Conservation (phyloP, 2,797 vertebrate species). For the Pseudocheirus occidentalis region DNA sequence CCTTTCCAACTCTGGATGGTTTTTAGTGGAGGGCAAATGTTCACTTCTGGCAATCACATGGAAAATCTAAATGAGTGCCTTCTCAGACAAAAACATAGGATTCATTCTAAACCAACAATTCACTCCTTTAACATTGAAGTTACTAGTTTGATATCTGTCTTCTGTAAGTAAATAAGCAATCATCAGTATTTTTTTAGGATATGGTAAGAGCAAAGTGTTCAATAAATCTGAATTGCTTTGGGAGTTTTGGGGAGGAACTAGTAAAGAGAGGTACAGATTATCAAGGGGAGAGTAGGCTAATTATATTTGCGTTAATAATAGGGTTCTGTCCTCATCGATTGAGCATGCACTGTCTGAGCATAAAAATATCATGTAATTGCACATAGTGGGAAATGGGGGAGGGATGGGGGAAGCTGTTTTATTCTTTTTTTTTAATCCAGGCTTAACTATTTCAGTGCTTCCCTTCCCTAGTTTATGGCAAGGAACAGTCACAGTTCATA, state of each 20-base stretch:
- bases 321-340: background rate
- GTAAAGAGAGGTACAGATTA: background rate
- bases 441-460: background rate
- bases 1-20: constrained; percentile 23
- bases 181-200: background rate
- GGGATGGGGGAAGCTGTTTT: background rate
- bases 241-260: background rate
- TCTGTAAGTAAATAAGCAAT: background rate
- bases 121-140: constrained; percentile 10
- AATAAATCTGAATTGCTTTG: background rate
- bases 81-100: constrained; percentile 22
- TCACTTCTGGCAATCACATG: background rate
- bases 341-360: background rate
- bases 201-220: background rate
- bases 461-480: background rate
- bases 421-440: background rate
- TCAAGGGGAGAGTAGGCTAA: background rate
- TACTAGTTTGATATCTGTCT: background rate
- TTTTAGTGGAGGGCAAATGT: background rate
- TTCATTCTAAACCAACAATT: background rate
- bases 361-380: background rate
- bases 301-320: background rate
- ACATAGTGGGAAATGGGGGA: background rate
- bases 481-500: background rate
- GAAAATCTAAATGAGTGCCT: background rate